Percentiles rank a stretch among this genome's conserved stretches.
These are phyloP conservation scores for Cotesia chilonis DNA, from an alignment of 1,140 invertebrate genomes.

Conservation along the genomic window DNA sequence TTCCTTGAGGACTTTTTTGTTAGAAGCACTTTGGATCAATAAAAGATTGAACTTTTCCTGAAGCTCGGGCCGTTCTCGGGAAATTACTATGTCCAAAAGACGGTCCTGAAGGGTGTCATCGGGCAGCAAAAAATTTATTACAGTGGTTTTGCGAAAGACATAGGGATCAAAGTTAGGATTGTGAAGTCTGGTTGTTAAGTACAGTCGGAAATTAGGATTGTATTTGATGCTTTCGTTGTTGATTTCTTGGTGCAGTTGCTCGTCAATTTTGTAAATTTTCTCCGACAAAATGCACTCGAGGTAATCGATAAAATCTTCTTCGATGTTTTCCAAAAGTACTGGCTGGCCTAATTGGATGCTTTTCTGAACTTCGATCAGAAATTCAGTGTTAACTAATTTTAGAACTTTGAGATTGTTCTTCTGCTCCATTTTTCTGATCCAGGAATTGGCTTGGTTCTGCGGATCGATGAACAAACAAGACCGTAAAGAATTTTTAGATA, in stretches of 20 bases:
- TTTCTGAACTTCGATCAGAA: slow-evolving; percentile 68
- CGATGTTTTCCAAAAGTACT: slow-evolving; percentile 72
- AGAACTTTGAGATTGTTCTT: slow-evolving; percentile 69
- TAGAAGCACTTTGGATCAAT: slow-evolving; percentile 70
- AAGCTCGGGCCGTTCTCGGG: slow-evolving; percentile 73
- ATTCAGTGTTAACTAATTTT: slow-evolving; percentile 69
- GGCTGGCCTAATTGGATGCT: slow-evolving; percentile 71
- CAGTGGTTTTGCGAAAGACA: slow-evolving; percentile 70
- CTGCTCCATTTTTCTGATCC: slow-evolving; percentile 76
- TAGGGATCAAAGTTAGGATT: slow-evolving; percentile 73
- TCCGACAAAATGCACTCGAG: slow-evolving; percentile 21
- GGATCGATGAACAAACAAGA: slow-evolving; percentile 81
- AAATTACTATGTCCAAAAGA: slow-evolving; percentile 74
- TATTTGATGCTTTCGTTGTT: background rate
- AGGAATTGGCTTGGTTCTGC: slow-evolving; percentile 75
- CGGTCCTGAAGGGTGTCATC: slow-evolving; percentile 74
- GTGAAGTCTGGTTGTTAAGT: slow-evolving; percentile 49
- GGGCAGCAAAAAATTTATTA: slow-evolving; percentile 78
- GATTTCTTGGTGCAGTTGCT: background rate
- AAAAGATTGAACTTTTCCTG: slow-evolving; percentile 75
- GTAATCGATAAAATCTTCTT: slow-evolving; percentile 47
- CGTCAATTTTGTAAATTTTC: background rate
- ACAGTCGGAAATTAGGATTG: slow-evolving; percentile 43
- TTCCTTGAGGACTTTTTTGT: slow-evolving; percentile 72
- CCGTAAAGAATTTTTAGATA: slow-evolving; percentile 64